Conservation (phyloP, 2,888 invertebrate genomes). For the Stegana nigrithorax region DNA sequence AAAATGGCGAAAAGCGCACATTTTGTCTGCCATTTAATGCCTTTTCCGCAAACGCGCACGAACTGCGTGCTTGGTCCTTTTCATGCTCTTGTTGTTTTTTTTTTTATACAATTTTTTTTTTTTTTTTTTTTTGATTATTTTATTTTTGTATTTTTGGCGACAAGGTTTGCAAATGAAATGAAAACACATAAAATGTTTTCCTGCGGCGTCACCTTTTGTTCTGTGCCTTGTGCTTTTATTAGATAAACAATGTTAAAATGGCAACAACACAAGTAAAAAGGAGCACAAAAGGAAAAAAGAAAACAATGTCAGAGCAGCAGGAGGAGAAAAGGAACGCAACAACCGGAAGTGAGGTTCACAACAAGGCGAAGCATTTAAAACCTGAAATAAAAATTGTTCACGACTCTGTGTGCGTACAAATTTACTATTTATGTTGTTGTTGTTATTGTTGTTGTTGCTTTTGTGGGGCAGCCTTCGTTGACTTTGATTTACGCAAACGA, state of each 20-base stretch:
- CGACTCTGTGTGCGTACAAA: too few species aligned
- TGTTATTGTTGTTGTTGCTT: too few species aligned
- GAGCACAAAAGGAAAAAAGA: background rate
- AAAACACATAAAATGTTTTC: constrained; percentile 50
- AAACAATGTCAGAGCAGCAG: constrained; percentile 37
- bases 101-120: background rate
- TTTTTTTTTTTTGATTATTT: constrained; percentile 33
- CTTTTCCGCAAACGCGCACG: constrained; percentile 20
- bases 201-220: constrained; percentile 27
- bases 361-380: background rate
- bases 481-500: too few species aligned
- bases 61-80: too few species aligned
- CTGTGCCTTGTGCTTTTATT: constrained; percentile 40
- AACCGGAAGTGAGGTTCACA: constrained; percentile 7
- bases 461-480: too few species aligned
- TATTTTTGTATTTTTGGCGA: background rate
- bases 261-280: constrained; percentile 7
- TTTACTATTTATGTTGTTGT: too few species aligned
- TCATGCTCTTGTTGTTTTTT: too few species aligned
- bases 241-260: constrained; percentile 44
- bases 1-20: constrained; percentile 16
- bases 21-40: constrained; percentile 22
- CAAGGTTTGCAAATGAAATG: constrained; percentile 41
- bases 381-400: background rate
- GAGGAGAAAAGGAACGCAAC: too few species aligned